Evolutionary conservation across 2,888 invertebrate species (phyloP).

Genomic region (Drosophila maculinotata): DNA sequence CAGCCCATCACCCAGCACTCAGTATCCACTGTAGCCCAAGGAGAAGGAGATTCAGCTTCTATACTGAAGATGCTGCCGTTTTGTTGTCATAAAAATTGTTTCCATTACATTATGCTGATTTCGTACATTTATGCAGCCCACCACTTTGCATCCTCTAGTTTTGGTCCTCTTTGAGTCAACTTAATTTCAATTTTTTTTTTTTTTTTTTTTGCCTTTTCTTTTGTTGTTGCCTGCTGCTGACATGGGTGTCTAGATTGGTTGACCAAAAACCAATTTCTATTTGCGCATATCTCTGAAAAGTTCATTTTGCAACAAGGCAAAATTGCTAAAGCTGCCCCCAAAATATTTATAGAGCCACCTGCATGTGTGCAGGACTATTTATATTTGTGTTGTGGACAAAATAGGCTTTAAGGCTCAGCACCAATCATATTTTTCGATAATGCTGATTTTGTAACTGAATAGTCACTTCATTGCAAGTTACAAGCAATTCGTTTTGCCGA

Average conservation of each 20-base stretch:
- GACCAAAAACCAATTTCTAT: constrained; percentile 74
- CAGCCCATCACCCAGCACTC: constrained; percentile 8
- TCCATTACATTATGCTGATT: constrained; percentile 82
- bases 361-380: constrained; percentile 24
- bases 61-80: constrained; percentile 25
- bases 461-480: constrained; percentile 49
- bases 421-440: constrained; percentile 60
- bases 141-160: constrained; percentile 47
- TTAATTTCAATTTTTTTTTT: constrained; percentile 68
- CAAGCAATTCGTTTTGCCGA: constrained; percentile 12
- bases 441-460: constrained; percentile 27
- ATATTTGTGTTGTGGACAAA: constrained; percentile 28
- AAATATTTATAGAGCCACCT: constrained; percentile 1
- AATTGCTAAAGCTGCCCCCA: constrained; percentile 22
- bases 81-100: constrained; percentile 79
- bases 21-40: constrained; percentile 2
- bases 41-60: too few relatives aligned
- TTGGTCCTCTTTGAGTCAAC: constrained; percentile 58
- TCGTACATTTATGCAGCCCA: constrained; percentile 78
- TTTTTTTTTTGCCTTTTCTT: constrained; percentile 14
- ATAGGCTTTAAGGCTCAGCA: constrained; percentile 51
- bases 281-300: constrained; percentile 61
- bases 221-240: constrained; percentile 43
- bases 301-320: constrained; percentile 63
- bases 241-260: constrained; percentile 53